A percentile compares a stretch with the other conserved stretches of the same genome.
These are phyloP conservation scores for Wasmannia auropunctata DNA, from an alignment of 1,140 invertebrate genomes.

Conservation along the genomic window DNA sequence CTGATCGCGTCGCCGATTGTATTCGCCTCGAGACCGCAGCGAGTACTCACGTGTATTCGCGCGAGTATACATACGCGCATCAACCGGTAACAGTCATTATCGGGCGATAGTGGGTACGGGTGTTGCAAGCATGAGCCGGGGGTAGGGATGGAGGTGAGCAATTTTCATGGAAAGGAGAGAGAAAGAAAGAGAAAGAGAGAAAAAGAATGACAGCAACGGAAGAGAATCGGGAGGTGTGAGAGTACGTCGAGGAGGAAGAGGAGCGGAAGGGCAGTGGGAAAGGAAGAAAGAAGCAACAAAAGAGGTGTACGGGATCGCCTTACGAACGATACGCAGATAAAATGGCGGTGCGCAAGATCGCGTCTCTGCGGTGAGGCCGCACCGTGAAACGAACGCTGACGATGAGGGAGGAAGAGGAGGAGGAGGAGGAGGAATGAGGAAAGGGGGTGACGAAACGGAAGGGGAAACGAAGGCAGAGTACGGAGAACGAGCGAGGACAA, in stretches of 20 bases:
- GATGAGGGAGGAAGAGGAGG: slow-evolving; percentile 1
- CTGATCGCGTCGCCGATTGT: slow-evolving; percentile 48
- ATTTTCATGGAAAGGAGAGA: slow-evolving; percentile 51
- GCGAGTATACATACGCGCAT: neutral
- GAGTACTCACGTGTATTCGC: slow-evolving; percentile 29
- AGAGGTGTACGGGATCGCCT: slow-evolving; percentile 33
- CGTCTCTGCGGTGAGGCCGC: slow-evolving; percentile 45
- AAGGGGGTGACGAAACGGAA: neutral
- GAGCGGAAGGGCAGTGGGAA: neutral
- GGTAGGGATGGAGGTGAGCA: slow-evolving; percentile 13
- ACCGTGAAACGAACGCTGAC: neutral
- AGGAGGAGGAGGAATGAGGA: neutral
- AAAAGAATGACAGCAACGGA: neutral
- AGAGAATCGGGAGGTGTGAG: slow-evolving; percentile 16
- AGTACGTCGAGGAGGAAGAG: neutral
- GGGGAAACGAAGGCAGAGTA: slow-evolving; percentile 14
- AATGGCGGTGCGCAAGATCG: slow-evolving; percentile 60
- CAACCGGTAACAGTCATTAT: slow-evolving; percentile 49
- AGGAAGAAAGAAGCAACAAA: slow-evolving; percentile 26
- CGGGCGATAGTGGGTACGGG: neutral
- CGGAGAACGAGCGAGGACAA: neutral
- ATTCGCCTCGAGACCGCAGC: slow-evolving; percentile 3
- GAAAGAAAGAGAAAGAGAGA: no score
- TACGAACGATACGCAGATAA: slow-evolving; percentile 55
- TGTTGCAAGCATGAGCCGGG: neutral